phyloP scores from a whole-genome alignment of 2,113 vertebrate genomes.

The Stercorarius parasiticus region DNA sequence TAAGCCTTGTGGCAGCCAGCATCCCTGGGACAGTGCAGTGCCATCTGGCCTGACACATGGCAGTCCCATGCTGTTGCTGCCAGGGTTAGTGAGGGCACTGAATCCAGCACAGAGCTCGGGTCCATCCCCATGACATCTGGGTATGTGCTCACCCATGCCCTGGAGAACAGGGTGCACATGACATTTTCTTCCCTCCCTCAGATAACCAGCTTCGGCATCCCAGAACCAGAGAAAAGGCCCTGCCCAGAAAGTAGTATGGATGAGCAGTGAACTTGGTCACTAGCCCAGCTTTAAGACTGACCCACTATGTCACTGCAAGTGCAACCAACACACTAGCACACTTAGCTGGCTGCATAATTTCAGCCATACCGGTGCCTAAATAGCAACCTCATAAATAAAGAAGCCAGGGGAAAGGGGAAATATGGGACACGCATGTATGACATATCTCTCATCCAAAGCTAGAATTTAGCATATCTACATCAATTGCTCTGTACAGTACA shows the following conservation, averaged over 20 bases:
- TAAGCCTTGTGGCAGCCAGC: not conserved
- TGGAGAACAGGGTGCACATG: not conserved
- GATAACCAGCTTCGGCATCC: not conserved
- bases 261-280: not conserved
- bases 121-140: rapidly evolving
- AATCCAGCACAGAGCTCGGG: not conserved
- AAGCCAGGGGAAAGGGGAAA: not conserved
- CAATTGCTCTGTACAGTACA: not conserved
- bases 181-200: not conserved
- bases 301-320: not conserved
- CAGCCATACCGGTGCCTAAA: not conserved
- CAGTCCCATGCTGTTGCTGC: not conserved
- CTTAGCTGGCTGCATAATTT: not conserved
- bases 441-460: not conserved
- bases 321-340: not conserved
- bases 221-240: not conserved
- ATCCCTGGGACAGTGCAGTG: not conserved
- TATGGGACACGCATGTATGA: not conserved
- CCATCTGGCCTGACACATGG: not conserved
- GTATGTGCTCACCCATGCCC: not conserved
- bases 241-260: not conserved
- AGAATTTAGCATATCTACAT: not conserved
- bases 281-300: not conserved
- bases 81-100: not conserved
- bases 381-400: not conserved